Conservation (phyloP, 2,113 vertebrate species). For the Anoura caudifer region DNA sequence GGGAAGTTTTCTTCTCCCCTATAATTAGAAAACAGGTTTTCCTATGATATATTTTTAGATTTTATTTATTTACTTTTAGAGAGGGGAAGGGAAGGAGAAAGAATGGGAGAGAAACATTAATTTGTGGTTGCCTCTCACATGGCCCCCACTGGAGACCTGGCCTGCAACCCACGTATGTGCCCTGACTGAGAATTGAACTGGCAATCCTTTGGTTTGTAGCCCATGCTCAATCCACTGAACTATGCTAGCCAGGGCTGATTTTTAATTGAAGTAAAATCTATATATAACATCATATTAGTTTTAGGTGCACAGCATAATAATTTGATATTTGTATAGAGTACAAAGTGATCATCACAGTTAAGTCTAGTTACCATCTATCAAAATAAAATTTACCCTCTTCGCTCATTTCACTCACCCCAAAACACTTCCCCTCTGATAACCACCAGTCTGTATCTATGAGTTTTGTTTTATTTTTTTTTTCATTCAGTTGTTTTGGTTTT, state of each 20-base stretch:
- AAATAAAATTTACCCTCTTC: not conserved
- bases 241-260: not conserved
- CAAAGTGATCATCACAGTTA: not conserved
- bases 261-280: not conserved
- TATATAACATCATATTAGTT: not conserved
- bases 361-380: not conserved
- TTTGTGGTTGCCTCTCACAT: no score
- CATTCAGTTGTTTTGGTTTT: not conserved
- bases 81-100: no score
- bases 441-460: not conserved
- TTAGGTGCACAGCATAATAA: not conserved
- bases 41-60: not conserved
- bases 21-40: constrained; percentile 10
- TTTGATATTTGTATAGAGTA: not conserved
- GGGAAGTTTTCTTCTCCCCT: not conserved
- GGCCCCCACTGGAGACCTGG: no score
- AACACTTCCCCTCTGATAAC: not conserved
- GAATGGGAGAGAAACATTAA: no score
- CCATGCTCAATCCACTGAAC: no score
- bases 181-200: no score
- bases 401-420: not conserved
- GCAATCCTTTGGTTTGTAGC: no score
- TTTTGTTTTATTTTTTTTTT: not conserved
- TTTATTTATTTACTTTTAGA: no score
- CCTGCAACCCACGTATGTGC: no score